These are phyloP conservation scores for Chymomyza amoena DNA, from an alignment of 2,888 invertebrate genomes.

Conservation along the genomic window DNA sequence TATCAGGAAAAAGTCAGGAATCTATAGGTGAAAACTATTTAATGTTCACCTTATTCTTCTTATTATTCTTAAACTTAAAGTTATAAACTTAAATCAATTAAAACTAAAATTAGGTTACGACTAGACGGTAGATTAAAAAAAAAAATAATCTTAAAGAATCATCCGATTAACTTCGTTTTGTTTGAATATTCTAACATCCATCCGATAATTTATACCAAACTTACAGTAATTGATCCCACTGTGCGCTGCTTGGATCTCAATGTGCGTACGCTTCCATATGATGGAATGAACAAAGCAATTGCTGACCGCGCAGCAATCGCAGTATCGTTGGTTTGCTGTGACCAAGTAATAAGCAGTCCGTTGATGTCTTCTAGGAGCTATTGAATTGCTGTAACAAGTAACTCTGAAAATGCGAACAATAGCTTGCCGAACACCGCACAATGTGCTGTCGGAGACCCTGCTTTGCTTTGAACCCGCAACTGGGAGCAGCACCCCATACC, in stretches of 20 bases:
- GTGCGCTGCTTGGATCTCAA: constrained; percentile 26
- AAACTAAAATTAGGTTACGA: too few relatives aligned
- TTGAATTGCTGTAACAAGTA: constrained; percentile 69
- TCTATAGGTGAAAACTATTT: too few relatives aligned
- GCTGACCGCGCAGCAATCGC: constrained; percentile 67
- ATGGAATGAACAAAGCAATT: constrained; percentile 63
- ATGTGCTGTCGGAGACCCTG: constrained; percentile 27
- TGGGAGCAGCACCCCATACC: neutral
- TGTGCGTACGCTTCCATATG: constrained; percentile 40
- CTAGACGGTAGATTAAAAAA: too few relatives aligned
- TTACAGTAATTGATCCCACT: neutral
- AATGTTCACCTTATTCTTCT: too few relatives aligned
- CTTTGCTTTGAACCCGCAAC: constrained; percentile 1
- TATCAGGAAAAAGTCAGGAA: too few relatives aligned
- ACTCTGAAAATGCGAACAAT: constrained; percentile 64
- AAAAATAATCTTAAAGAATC: too few relatives aligned
- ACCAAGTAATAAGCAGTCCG: constrained; percentile 53
- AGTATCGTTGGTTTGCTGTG: neutral
- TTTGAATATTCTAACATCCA: too few relatives aligned
- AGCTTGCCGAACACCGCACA: constrained; percentile 40
- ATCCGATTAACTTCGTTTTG: too few relatives aligned
- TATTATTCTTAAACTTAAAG: too few relatives aligned
- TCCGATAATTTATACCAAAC: neutral
- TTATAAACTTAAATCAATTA: too few relatives aligned
- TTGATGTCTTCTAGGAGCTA: constrained; percentile 43